Base-by-base conservation (phyloP, 2,797 vertebrate species). In the Rhabdomys pumilio region DNA sequence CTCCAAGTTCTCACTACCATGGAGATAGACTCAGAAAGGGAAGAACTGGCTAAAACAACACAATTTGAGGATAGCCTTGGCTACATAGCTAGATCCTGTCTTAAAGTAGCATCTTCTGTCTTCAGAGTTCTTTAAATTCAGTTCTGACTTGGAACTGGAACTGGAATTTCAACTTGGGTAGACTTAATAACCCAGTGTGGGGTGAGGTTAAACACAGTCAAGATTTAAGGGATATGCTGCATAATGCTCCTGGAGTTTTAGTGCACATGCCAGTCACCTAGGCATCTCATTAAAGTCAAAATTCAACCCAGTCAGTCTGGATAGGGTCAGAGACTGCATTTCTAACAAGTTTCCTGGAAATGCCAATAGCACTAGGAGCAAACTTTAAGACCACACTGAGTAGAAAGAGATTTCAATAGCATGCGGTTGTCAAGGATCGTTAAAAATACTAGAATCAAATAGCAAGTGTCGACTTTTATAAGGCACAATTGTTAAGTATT, bases 111-210 rank as follows among this genome's bases (percentile, higher is more conserved):
- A 29, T 22, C 34, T 69, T 90, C 44, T 38, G 24, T 88, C 67
- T 96, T 90, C 17, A 92, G 85, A 95, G 79, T 72, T 95, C 44
- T 38, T 61, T 69, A 69, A 93, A 84, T 89, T 89, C 79, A 89
- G 17, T 44, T 88, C 81, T 86, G 86, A 77, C 22, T 93, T 91
- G 53, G 34, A 90, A 88, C 83, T 91, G n/a, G 80, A 63, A 92
- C 10, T 93, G 50, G 80, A 93, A 31, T 93, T 91, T 96, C 69
- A 89, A 91, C 91, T 19, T 44, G 59, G 61, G 24, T 11, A 82
- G 67, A 83, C 38, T 50, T 92, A 89, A 77, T 96, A 80, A 94
- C 15, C 20, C 72, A 50, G 41, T 82, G 19, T 79, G 6, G 63
- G 53, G 61, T 31, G 20, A 73, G 82, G 19, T 93, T 83, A 86